Evolutionary conservation across 2,888 invertebrate species (phyloP), one percentile per base, ranked within the genome.

Genomic region (Phrixothrix hirtus): DNA sequence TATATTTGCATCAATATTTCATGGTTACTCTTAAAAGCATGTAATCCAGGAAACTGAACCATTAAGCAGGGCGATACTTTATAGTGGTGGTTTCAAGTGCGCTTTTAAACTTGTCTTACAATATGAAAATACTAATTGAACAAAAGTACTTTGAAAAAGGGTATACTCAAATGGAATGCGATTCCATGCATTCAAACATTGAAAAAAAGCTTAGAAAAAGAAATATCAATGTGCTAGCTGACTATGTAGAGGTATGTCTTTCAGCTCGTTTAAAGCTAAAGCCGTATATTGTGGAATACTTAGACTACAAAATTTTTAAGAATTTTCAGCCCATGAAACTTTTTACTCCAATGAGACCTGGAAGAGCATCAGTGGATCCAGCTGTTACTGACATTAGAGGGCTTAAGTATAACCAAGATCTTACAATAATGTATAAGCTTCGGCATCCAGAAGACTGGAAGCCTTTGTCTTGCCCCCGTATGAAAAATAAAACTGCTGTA

Each of bases 151-250:
- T 37, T 9, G 25, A 26, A 25, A 37, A 37, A 12, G 5, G 37
- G n/a, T 26, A 25, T 25, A 37, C 37, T 13, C 37, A 37, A 13
- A 37, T 37, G 37, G 37, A 37, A 26, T 37, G 37, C 6, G 37
- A 37, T 34, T 14, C 15, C 2, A 34, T 34, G 34, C 13, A 34
- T 15, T 34, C 2, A 3, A 14, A 3, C 14, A 37, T 37, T 21
- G 37, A 26, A 12, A 37, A 26, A 12, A 36, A 36, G 11, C 21
- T n/a, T 21, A n/a, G 10, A 36, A 37, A 37, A n/a, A 37, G 25
- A 37, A 26, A 11, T 7, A 37, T 37, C 17, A 37, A 25, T 12
- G 26, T 25, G n/a, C 37, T 26, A 37, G 25, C 37, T 25, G 37
- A 26, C 37, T 37, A 37, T 13, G 25, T 37, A 15, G 34, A 34